Evolutionary conservation across 2,113 vertebrate genomes (phyloP).

Genomic region (Phaethornis superciliosus): DNA sequence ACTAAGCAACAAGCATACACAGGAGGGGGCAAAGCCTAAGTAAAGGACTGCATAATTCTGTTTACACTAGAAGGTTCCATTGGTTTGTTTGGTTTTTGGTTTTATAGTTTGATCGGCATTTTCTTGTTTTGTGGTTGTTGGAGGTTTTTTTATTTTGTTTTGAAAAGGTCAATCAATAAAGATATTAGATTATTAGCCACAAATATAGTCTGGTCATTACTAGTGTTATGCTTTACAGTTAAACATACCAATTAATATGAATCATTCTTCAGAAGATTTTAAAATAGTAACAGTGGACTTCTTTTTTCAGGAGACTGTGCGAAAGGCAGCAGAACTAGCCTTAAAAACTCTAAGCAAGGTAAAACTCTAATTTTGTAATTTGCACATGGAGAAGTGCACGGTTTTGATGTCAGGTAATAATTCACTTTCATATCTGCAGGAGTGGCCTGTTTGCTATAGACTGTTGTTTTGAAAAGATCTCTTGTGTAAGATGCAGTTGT

Average conservation of each 20-base stretch:
- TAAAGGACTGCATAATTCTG: neutral
- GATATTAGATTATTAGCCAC: neutral
- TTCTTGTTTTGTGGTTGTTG: neutral
- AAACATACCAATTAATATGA: neutral
- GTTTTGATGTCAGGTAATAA: neutral
- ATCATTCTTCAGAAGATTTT: neutral
- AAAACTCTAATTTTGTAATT: neutral
- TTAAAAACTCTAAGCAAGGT: conserved; percentile 98
- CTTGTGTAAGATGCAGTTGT: neutral
- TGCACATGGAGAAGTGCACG: neutral
- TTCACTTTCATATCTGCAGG: neutral
- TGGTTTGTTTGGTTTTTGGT: neutral
- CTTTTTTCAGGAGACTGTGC: conserved; percentile 89
- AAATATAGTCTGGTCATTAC: neutral
- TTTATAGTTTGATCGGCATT: neutral
- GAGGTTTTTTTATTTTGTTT: neutral
- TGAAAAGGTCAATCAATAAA: neutral
- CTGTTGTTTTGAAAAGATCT: neutral
- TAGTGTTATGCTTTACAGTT: neutral
- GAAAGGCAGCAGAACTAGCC: conserved; percentile 93
- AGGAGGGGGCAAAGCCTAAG: neutral
- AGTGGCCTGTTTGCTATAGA: neutral
- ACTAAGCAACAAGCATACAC: neutral
- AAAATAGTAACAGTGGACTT: neutral
- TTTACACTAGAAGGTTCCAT: neutral